A percentile compares a stretch with the other conserved stretches of the same genome.
Evolutionary conservation across 2,888 invertebrate species (phyloP).

Genomic region (Macropis europaea): DNA sequence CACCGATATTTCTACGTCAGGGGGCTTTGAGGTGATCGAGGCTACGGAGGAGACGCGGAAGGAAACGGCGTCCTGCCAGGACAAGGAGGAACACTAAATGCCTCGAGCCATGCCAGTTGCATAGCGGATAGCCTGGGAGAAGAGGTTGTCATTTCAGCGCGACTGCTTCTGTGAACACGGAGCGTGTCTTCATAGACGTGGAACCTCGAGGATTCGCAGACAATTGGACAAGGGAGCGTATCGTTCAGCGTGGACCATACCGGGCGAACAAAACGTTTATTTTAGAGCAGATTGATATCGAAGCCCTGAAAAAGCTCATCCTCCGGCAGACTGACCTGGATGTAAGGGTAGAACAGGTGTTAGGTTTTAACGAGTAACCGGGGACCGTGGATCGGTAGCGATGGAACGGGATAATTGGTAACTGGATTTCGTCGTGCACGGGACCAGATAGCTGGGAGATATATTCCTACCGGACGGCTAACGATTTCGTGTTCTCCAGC

Average conservation of each 20-base stretch:
- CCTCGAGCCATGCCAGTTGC: conserved; percentile 32
- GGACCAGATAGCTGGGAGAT: conserved; percentile 17
- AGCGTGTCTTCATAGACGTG: background rate
- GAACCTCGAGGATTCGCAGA: conserved; percentile 13
- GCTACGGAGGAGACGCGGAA: conserved; percentile 48
- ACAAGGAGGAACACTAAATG: conserved; percentile 31
- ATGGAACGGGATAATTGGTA: conserved; percentile 20
- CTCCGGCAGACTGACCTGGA: background rate
- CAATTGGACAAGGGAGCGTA: background rate
- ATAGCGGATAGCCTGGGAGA: conserved; percentile 11
- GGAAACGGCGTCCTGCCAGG: conserved; percentile 39
- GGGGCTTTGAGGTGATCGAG: conserved; percentile 73
- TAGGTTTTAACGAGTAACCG: conserved; percentile 33
- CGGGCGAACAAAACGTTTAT: background rate
- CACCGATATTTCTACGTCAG: conserved; percentile 66
- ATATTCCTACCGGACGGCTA: background rate
- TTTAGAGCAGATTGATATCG: background rate
- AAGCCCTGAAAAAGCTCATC: background rate
- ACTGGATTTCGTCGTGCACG: conserved; percentile 12
- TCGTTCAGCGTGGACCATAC: background rate
- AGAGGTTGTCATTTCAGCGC: conserved; percentile 30
- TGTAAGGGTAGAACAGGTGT: conserved; percentile 10
- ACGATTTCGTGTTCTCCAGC: background rate
- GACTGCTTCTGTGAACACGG: conserved; percentile 13
- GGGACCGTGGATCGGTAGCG: background rate